phyloP scores from a whole-genome alignment of 2,113 vertebrate genomes.

The Chaetops frenatus region DNA sequence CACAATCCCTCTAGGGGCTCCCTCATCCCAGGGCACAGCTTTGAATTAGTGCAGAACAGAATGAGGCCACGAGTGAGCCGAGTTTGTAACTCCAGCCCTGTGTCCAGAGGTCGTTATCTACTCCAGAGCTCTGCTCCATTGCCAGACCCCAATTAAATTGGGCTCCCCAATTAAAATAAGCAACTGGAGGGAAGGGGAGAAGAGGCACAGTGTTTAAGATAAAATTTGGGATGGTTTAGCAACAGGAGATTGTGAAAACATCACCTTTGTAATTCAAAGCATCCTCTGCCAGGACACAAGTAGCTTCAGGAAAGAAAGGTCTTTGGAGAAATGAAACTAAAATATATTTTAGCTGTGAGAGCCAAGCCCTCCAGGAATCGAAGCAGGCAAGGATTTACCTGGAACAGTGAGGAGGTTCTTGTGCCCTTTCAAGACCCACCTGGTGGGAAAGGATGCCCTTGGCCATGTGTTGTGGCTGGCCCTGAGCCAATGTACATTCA shows the following conservation, averaged over 20 bases:
- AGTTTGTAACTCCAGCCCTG: not conserved
- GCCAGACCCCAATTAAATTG: not conserved
- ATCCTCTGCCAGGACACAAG: not conserved
- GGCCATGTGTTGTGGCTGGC: rapidly evolving
- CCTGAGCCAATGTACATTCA: not conserved
- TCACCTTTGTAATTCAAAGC: not conserved
- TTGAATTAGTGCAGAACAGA: not conserved
- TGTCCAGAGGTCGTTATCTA: not conserved
- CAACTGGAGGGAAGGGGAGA: not conserved
- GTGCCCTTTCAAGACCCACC: not conserved
- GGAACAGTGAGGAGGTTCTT: not conserved
- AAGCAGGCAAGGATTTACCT: not conserved
- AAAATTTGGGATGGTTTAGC: not conserved
- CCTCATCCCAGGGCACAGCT: not conserved
- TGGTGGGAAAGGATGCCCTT: not conserved
- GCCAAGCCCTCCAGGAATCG: not conserved
- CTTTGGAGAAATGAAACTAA: not conserved
- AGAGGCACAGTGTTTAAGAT: not conserved
- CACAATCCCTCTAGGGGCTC: not conserved
- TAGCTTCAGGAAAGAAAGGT: not conserved
- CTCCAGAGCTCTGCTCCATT: not conserved
- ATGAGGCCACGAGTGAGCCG: not conserved
- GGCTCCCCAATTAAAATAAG: not conserved
- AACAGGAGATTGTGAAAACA: not conserved
- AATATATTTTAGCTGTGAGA: not conserved